Evolutionary conservation across 2,113 vertebrate genomes (phyloP).

Genomic region (Pholis gunnellus): DNA sequence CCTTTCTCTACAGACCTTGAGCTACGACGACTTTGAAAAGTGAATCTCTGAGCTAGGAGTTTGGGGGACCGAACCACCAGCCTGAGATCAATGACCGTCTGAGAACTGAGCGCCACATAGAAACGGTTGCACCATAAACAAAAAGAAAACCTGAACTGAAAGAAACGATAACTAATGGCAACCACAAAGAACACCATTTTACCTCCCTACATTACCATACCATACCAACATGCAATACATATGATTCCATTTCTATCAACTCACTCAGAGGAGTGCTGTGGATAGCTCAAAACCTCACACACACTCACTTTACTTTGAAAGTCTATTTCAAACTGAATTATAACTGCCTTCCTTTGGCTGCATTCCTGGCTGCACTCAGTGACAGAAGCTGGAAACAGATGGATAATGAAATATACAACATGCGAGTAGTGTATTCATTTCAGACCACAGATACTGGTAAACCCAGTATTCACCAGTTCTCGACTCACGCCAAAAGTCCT

Average conservation of each 20-base stretch:
- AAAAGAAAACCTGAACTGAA: not conserved
- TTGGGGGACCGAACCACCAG: not conserved
- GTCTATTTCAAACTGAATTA: slow-evolving; percentile 23
- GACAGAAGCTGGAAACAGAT: not conserved
- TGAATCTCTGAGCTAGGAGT: not conserved
- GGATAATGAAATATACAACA: slow-evolving; percentile 12
- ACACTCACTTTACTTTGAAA: slow-evolving; percentile 2
- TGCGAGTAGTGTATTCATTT: not conserved
- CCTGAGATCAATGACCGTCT: not conserved
- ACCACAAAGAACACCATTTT: not conserved
- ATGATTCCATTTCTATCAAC: not conserved
- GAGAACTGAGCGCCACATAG: not conserved
- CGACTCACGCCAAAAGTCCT: not conserved
- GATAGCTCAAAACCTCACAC: not conserved
- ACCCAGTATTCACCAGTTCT: not conserved
- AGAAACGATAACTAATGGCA: not conserved
- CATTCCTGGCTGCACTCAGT: slow-evolving; percentile 3
- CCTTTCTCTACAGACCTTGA: not conserved
- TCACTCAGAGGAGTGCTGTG: not conserved
- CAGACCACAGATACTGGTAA: not conserved
- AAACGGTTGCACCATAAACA: not conserved
- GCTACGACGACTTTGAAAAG: not conserved
- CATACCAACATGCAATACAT: not conserved
- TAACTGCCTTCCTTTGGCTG: slow-evolving; percentile 9
- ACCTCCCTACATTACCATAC: not conserved